Evolutionary conservation across 2,797 vertebrate genomes (phyloP).

Genomic region (Poeciliopsis turneri): DNA sequence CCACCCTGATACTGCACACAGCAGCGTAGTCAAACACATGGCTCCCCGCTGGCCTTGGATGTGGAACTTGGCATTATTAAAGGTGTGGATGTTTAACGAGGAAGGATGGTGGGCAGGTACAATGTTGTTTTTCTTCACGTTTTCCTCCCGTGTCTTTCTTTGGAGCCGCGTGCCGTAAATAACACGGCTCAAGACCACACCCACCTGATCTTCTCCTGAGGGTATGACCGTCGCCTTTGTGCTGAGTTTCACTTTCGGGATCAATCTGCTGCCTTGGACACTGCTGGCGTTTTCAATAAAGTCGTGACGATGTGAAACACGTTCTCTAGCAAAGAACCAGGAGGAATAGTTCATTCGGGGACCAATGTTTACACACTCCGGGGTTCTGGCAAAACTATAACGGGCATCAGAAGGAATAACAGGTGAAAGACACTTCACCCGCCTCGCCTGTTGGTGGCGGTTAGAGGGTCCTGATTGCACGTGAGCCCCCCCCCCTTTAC

Average conservation of each 20-base stretch:
- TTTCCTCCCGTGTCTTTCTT: conserved; percentile 51
- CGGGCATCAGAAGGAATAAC: neutral
- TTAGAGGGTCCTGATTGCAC: neutral
- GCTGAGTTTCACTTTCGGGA: neutral
- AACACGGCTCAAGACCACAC: conserved; percentile 37
- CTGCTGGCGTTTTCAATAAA: neutral
- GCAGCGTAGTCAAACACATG: conserved; percentile 65
- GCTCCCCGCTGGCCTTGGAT: conserved; percentile 68
- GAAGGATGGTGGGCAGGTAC: conserved; percentile 62
- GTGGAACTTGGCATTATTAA: conserved; percentile 71
- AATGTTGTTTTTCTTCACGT: conserved; percentile 66
- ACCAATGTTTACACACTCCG: neutral
- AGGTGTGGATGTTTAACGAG: conserved; percentile 72
- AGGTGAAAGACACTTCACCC: no score
- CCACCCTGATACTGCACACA: conserved; percentile 72
- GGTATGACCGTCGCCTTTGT: neutral
- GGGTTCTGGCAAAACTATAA: neutral
- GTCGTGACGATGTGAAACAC: neutral
- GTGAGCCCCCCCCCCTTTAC: no score
- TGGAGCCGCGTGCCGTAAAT: conserved; percentile 58
- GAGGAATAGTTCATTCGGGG: neutral
- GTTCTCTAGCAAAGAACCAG: neutral
- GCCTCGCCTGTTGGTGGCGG: no score
- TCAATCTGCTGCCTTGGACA: neutral
- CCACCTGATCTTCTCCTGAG: conserved; percentile 26